Evolutionary conservation across 2,888 invertebrate species (phyloP), one percentile per base, ranked within the genome.

Genomic region (Cephalotes varians): DNA sequence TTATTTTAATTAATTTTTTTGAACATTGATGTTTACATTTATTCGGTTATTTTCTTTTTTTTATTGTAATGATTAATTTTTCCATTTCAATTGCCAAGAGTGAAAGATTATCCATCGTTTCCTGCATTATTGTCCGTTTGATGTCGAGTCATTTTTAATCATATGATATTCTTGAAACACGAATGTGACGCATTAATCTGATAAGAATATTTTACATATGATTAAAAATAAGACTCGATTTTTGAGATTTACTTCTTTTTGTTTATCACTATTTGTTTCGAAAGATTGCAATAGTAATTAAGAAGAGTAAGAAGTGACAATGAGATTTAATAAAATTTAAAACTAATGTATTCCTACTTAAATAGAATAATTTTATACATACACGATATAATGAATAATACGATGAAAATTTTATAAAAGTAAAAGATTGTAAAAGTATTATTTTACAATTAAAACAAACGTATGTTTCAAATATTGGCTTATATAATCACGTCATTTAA

Each of bases 21-120:
- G 51, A 54, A 21, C 28, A 51, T 37, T 34, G 2, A 51, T 21
- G 25, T 64, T 47, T 31, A 49, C 10, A 40, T 34, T 74, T 9
- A 18, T 67, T 47, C 51, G 71, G 6, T 64, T 64, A 10, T 54
- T 56, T 58, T 56, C 18, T 72, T 25, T 60, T 44, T 77, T 81
- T 62, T 54, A 15, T 77, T 85, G 18, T 73, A 25, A 72, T 85
- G 31, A 83, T 84, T 15, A 84, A 85, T 77, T 90, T 93, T 93
- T 93, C 92, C 92, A 93, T 93, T 92, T 92, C 87, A 91, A 93
- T 86, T 90, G 93, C 93, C 93, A 93, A 93, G 93, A 91, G 93
- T 92, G 93, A 93, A 93, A 93, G 85, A 90, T 90, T 81, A 82
- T 88, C 87, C 90, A 72, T 87, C 62, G 80, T 85, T 77, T 51